Evolutionary conservation across 1,140 invertebrate genomes (phyloP).

Genomic region (Bombus sylvicola): DNA sequence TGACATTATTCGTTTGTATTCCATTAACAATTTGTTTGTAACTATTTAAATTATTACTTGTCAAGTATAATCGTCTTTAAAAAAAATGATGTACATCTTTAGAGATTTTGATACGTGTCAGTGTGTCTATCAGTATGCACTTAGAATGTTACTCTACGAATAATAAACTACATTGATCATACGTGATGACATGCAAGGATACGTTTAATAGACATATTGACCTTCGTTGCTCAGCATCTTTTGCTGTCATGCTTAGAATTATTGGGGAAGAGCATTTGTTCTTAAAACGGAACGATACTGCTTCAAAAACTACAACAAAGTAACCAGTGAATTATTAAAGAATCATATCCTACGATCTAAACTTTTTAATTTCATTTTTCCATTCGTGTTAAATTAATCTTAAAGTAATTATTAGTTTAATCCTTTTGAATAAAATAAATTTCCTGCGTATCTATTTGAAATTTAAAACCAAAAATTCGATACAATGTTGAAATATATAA

Average conservation of each 20-base stretch:
- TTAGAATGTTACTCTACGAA: constrained; percentile 59
- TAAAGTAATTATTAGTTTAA: not conserved
- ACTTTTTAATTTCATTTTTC: not conserved
- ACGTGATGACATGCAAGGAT: constrained; percentile 78
- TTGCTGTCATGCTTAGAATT: constrained; percentile 31
- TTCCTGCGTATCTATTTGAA: not conserved
- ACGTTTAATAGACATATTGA: constrained; percentile 16
- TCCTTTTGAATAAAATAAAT: not conserved
- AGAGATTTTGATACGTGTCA: constrained; percentile 24
- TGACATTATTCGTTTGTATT: not conserved
- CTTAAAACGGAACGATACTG: not conserved
- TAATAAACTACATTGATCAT: constrained; percentile 70
- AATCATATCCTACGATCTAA: not conserved
- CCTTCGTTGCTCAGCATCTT: constrained; percentile 57
- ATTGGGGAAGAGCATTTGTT: not conserved
- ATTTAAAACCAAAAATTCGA: not conserved
- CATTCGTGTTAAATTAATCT: not conserved
- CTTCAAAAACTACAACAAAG: not conserved
- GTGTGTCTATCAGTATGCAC: constrained; percentile 36
- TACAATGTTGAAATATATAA: too few relatives aligned
- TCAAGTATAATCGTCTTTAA: not conserved
- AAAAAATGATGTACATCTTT: not conserved
- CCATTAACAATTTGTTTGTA: not conserved
- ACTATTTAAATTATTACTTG: not conserved
- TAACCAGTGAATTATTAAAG: not conserved